phyloP scores from a whole-genome alignment of 2,113 vertebrate genomes.

The Centropristis striata region DNA sequence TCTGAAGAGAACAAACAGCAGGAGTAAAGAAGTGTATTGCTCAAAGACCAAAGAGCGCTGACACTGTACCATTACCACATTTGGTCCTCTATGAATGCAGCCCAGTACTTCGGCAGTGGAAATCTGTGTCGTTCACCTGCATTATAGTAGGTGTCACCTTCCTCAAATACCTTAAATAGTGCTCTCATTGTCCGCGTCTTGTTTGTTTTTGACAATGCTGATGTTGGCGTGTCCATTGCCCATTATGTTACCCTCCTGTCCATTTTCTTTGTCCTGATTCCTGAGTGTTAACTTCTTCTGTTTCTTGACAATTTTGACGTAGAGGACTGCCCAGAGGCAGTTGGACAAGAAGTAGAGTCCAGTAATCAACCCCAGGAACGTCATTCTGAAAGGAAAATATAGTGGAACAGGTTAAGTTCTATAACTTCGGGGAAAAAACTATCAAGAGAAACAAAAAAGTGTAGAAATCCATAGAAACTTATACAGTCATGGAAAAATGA shows the following conservation, averaged over 20 bases:
- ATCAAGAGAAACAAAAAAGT: too few species aligned
- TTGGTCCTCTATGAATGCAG: slow-evolving; percentile 37
- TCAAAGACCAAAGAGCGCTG: slow-evolving; percentile 17
- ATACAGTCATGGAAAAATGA: too few species aligned
- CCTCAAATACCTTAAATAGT: slow-evolving; percentile 72
- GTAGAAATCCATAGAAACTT: too few species aligned
- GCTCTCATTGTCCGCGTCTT: slow-evolving; percentile 76
- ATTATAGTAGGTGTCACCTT: neutral
- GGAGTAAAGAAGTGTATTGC: slow-evolving; percentile 2
- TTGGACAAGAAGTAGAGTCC: slow-evolving; percentile 71
- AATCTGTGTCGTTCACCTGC: neutral
- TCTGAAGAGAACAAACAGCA: slow-evolving; percentile 18
- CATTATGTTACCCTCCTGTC: slow-evolving; percentile 36
- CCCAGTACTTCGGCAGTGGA: neutral
- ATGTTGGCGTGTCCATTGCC: slow-evolving; percentile 57
- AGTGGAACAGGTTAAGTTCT: neutral
- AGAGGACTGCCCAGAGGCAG: slow-evolving; percentile 72
- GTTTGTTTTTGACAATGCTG: slow-evolving; percentile 60
- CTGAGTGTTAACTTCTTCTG: slow-evolving; percentile 74
- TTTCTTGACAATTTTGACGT: slow-evolving; percentile 66
- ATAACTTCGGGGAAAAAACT: too few species aligned
- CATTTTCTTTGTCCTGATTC: slow-evolving; percentile 69
- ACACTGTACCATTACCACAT: slow-evolving; percentile 52
- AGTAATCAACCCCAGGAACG: slow-evolving; percentile 80
- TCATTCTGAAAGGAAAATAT: slow-evolving; percentile 67